Evolutionary conservation across 2,797 vertebrate species (phyloP), one percentile per base, ranked within the genome.

Genomic region (Lepus townsendii): DNA sequence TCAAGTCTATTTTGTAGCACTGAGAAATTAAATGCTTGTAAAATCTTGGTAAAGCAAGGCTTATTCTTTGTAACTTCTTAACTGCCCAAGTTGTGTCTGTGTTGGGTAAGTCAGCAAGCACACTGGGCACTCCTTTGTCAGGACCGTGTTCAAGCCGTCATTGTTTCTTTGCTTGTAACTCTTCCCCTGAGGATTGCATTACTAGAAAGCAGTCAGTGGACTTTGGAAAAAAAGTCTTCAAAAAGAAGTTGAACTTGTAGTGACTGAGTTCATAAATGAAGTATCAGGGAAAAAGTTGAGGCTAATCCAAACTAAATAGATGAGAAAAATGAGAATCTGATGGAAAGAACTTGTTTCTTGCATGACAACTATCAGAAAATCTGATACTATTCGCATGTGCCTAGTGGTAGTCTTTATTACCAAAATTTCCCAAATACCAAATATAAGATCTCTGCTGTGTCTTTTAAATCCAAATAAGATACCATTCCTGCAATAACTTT

Each of bases 21-120:
- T 97, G 93, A 96, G 97, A 98, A 98, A 95, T 97, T 92, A 97
- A 98, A 96, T 88, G 86, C 69, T 97, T 96, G 66, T 68, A 97
- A 95, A 97, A 94, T 96, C 78, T 83, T 93, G 77, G 71, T 89
- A 83, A 97, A 95, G 91, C 26, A 94, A 57, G 42, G 83, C 85
- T 94, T 97, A 54, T 95, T 97, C 50, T 73, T 84, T 83, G 10
- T 16, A 96, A 83, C 9, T 83, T 87, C 88, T 89, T 91, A 97
- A 54, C 47, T 42, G 68, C 47, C 62, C 83, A 54, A 65, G 80
- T 95, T 97, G 80, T 57, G 75, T 66, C 88, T 92, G 92, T 75
- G 65, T 9, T 1, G 69, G 88, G 27, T 72, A 93, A 97, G 8
- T 47, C 91, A 62, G 91, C 79, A 86, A 83, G 71, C 75, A 75